Evolutionary conservation across 23 tunicate genomes (phyloP).

Genomic region (Corella eumyota): DNA sequence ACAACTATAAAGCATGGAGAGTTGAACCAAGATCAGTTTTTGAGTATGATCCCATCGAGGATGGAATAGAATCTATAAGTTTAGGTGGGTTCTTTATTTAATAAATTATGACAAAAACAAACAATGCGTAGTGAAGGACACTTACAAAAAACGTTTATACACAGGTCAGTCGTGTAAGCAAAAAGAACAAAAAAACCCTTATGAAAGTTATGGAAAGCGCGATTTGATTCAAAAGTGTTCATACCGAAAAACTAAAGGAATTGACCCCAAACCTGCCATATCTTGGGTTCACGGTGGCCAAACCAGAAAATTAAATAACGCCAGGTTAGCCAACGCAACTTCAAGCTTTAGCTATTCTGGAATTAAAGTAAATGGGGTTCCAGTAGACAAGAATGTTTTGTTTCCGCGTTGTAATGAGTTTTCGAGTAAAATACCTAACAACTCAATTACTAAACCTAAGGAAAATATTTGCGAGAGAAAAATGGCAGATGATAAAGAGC

Average conservation of each 20-base stretch:
- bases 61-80: slow-evolving; percentile 43
- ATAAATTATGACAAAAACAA: not conserved
- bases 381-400: not conserved
- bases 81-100: slow-evolving; percentile 11
- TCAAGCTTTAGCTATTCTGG: not conserved
- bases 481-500: not conserved
- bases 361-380: not conserved
- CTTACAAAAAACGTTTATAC: too few species aligned
- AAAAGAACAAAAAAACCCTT: slow-evolving; percentile 7
- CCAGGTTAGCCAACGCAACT: slow-evolving; percentile 6
- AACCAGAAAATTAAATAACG: slow-evolving; percentile 1
- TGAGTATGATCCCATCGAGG: slow-evolving; percentile 44
- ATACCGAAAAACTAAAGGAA: not conserved
- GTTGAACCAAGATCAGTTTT: slow-evolving; percentile 42
- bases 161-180: not conserved
- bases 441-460: not conserved
- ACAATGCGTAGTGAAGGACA: too few species aligned
- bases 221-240: slow-evolving; percentile 6
- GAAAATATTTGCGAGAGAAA: not conserved
- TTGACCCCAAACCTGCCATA: slow-evolving; percentile 21
- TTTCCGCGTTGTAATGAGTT: too few species aligned
- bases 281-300: slow-evolving; percentile 23
- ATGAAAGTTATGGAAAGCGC: slow-evolving; percentile 34
- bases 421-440: too few species aligned
- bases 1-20: slow-evolving; percentile 22